Conservation (phyloP, 1,140 invertebrate genomes). For the Trichonephila inaurata region DNA sequence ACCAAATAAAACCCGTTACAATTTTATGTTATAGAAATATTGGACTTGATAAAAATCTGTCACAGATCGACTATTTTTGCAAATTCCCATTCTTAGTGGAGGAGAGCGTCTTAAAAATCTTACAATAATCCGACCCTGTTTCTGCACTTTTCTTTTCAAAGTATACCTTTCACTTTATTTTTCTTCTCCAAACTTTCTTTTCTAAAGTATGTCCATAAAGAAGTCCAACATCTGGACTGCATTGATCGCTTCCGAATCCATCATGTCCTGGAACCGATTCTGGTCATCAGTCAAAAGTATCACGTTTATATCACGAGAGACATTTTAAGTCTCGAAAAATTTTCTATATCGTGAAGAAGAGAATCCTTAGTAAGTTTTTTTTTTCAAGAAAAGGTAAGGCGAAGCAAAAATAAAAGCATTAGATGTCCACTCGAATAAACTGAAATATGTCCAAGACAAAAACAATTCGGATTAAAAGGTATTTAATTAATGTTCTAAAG, state of each 20-base stretch:
- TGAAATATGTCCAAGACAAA: neutral
- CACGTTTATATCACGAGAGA: conserved; percentile 50
- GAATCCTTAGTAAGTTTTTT: neutral
- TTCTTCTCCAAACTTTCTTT: neutral
- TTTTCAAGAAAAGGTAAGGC: neutral
- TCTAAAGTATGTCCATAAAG: conserved; percentile 66
- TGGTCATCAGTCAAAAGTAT: conserved; percentile 61
- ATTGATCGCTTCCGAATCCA: conserved; percentile 47
- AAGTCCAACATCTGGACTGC: conserved; percentile 59
- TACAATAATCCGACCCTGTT: neutral
- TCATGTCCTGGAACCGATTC: conserved; percentile 39
- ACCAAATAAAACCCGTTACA: no score
- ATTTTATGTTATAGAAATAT: no score
- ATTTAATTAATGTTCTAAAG: neutral
- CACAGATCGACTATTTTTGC: no score
- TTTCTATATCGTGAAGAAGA: neutral
- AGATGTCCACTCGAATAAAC: neutral
- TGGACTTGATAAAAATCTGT: no score
- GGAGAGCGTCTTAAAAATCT: neutral
- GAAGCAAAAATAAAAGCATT: neutral
- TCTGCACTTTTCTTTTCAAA: neutral
- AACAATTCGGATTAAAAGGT: neutral
- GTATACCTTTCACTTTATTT: neutral
- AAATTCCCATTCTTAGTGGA: no score
- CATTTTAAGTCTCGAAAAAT: conserved; percentile 59